phyloP scores from a whole-genome alignment of 2,797 vertebrate species.

The Aphelocoma californica region DNA sequence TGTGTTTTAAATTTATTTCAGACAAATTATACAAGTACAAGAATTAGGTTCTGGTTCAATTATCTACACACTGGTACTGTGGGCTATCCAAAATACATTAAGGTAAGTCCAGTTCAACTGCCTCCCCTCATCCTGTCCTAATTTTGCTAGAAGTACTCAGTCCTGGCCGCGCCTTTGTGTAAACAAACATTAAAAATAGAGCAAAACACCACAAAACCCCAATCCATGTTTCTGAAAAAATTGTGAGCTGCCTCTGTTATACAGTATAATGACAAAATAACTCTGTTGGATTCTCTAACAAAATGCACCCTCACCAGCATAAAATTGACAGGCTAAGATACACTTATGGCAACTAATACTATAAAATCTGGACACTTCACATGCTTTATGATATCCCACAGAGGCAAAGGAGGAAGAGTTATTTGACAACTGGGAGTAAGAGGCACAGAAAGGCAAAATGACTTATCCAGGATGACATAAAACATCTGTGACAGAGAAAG shows the following conservation, averaged over 20 bases:
- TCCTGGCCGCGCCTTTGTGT: not conserved
- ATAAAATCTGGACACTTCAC: conserved; percentile 42
- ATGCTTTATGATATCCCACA: conserved; percentile 26
- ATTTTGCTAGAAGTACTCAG: not conserved
- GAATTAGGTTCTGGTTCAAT: not conserved
- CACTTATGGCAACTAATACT: conserved; percentile 19
- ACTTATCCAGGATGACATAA: conserved; percentile 25
- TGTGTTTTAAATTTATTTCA: not conserved
- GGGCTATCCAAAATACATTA: not conserved
- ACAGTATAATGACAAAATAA: conserved; percentile 1
- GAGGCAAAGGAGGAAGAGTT: conserved; percentile 29
- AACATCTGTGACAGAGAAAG: not conserved
- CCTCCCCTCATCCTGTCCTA: not conserved
- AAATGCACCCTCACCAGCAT: not conserved
- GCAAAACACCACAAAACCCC: not conserved
- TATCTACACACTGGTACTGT: not conserved
- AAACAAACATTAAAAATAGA: not conserved
- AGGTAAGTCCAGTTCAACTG: not conserved
- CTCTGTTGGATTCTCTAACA: not conserved
- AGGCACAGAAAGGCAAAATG: conserved; percentile 19
- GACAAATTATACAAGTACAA: not conserved
- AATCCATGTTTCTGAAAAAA: not conserved
- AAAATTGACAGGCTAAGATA: conserved; percentile 27
- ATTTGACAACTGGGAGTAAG: conserved; percentile 30
- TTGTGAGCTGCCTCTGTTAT: not conserved